These are phyloP conservation scores for Bolinopsis microptera DNA, from an alignment of 37 sponge, comb jelly and placozoan genomes.

Conservation along the genomic window DNA sequence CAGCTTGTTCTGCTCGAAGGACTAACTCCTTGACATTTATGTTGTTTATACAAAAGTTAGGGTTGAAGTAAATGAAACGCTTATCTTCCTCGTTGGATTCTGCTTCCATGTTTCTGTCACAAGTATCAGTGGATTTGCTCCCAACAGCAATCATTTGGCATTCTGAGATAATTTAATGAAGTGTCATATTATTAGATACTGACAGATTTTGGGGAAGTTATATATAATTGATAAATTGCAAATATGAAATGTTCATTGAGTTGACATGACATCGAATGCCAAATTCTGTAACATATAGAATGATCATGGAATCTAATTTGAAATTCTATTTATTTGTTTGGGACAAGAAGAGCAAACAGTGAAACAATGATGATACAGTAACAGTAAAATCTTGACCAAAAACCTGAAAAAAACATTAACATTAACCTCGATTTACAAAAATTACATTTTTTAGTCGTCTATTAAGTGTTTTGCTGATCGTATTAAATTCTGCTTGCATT, in stretches of 20 bases:
- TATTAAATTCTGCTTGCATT: no score
- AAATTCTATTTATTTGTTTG: no score
- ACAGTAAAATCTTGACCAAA: background rate
- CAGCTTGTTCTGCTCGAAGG: background rate
- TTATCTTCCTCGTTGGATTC: background rate
- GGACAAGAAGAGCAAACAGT: background rate
- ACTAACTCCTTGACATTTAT: constrained; percentile 51
- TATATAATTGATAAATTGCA: no score
- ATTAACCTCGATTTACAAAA: background rate
- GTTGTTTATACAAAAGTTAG: constrained; percentile 37
- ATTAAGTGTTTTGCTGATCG: no score
- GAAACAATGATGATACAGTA: background rate
- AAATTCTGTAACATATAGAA: no score
- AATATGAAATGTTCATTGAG: no score
- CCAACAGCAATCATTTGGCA: background rate
- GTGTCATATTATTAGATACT: no score
- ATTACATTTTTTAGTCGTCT: no score
- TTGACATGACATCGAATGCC: no score
- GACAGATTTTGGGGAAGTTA: no score
- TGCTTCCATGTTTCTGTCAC: background rate
- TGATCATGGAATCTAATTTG: background rate
- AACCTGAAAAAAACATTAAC: background rate
- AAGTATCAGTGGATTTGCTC: background rate
- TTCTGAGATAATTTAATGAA: background rate
- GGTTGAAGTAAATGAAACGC: constrained; percentile 45